Evolutionary conservation across 2,113 vertebrate genomes (phyloP), one percentile per base, ranked within the genome.

Genomic region (Microtus pennsylvanicus): DNA sequence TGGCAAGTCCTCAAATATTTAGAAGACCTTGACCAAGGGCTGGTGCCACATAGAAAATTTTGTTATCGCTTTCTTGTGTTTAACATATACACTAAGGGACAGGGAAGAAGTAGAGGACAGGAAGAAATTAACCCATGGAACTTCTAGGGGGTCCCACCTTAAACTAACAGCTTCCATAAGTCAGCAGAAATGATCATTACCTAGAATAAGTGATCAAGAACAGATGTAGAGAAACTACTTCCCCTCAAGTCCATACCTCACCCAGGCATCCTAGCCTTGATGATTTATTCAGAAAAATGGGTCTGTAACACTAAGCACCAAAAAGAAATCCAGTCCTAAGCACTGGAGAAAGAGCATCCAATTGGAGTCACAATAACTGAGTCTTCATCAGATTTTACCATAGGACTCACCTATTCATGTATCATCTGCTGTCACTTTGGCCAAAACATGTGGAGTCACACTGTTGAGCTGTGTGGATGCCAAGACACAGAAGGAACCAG

Each of bases 361-460:
- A 22, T 30, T 22, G 5, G 50, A 67, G n/a, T 55, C 26, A 42
- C 33, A 87, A 28, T n/a, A 12, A 1, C 14, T 16, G 38, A 58
- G 26, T 35, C 33, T 14, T 1, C 14, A 2, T 30, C 3, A 24
- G 26, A 50, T 50, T 33, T 30, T 9, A n/a, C 19, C 0, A 19
- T 0, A 0, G 14, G 14, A 8, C n/a, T 45, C 65, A 11, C 13
- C 6, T 74, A 52, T 14, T 65, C 22, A 16, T 0, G 3, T 2
- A 22, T 85, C 7, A 33, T 10, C 19, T 3, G 6, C 9, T 4
- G 14, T 58, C 9, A 0, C 30, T 65, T 42, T 42, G 10, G 26
- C 33, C 30, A 45, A 47, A 61, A 47, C 42, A 42, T 7, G 2
- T 1, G 0, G 19, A 6, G 19, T 58, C 58, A 58, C 58, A 58